These are phyloP conservation scores for Hippasteria phrygiana DNA, from an alignment of 53 echinoderm and acorn worm species.

Conservation along the genomic window DNA sequence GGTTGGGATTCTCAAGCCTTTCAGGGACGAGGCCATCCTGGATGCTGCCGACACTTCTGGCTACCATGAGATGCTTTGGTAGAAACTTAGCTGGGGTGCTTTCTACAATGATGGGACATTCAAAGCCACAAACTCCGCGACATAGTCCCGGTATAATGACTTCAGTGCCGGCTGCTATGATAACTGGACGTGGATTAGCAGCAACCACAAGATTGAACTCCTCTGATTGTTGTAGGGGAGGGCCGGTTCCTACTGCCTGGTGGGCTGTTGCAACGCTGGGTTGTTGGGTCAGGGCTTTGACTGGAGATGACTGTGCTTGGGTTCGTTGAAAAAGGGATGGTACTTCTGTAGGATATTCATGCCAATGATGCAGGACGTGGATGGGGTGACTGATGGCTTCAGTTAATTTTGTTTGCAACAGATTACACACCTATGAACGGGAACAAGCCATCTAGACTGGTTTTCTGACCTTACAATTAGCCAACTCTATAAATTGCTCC, in stretches of 20 bases:
- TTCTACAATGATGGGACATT: conserved; percentile 2
- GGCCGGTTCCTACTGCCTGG: too few species aligned
- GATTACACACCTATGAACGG: too few species aligned
- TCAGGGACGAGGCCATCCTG: conserved; percentile 28
- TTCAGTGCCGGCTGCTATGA: conserved; percentile 36
- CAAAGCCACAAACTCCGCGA: background rate
- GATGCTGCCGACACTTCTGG: conserved; percentile 2
- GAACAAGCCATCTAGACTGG: too few species aligned
- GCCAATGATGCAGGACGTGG: background rate
- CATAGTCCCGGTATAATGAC: conserved; percentile 4
- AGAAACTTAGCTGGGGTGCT: background rate
- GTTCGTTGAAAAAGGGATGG: conserved; percentile 10
- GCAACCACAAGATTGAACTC: background rate
- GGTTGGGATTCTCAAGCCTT: conserved; percentile 39
- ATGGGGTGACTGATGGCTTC: background rate
- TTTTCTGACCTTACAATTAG: too few species aligned
- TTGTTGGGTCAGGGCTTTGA: background rate
- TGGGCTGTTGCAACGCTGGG: background rate
- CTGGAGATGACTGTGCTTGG: background rate
- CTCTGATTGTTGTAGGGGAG: background rate
- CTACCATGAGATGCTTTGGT: conserved; percentile 31
- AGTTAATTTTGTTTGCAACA: too few species aligned
- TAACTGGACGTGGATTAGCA: background rate
- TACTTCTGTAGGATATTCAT: conserved; percentile 20
- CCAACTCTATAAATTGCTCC: too few species aligned